Evolutionary conservation across 2,797 vertebrate genomes (phyloP), one percentile per base, ranked within the genome.

Genomic region (Acridotheres tristis): DNA sequence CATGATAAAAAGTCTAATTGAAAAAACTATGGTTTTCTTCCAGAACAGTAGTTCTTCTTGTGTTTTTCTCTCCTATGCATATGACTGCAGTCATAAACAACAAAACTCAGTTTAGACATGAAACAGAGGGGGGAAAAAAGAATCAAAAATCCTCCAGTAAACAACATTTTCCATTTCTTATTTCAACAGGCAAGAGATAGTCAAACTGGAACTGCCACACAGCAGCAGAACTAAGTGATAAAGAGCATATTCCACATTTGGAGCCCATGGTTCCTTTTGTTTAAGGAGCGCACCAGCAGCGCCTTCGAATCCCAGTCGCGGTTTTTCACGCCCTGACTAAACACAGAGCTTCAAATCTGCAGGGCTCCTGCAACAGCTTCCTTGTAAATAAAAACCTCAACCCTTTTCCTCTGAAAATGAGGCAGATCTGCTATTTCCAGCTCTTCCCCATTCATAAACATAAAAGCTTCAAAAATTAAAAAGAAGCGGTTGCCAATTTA

Each of bases 11-110:
- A 76, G 8, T 27, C 34, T 91, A 91, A 96, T 53, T 88, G 59
- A 95, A 96, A 95, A 83, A 90, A 58, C 10, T 4, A 26, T 29
- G 23, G 2, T 73, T 94, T 89, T 75, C 87, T 66, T 85, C 43
- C 48, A 59, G 16, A 23, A 63, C 29, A 62, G 38, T 23, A 85
- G 66, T 57, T 54, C 10, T 72, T 13, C 11, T 73, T 15, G 9
- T 4, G 4, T 73, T 84, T 89, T 58, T 16, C 40, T 76, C 67
- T 89, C 48, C 75, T 77, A 38, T 29, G 65, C 53, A 18, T 72
- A 65, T 6, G 20, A 88, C 47, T 72, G 54, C 48, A 85, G 75
- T 32, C 58, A 23, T 9, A 63, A 5, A 76, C 30, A 87, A 63
- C 53, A 84, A 81, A 72, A 32, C 16, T 63, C 74, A 59, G n/a